Evolutionary conservation across 1,140 invertebrate species (phyloP).

Genomic region (Neodiprion virginianus): DNA sequence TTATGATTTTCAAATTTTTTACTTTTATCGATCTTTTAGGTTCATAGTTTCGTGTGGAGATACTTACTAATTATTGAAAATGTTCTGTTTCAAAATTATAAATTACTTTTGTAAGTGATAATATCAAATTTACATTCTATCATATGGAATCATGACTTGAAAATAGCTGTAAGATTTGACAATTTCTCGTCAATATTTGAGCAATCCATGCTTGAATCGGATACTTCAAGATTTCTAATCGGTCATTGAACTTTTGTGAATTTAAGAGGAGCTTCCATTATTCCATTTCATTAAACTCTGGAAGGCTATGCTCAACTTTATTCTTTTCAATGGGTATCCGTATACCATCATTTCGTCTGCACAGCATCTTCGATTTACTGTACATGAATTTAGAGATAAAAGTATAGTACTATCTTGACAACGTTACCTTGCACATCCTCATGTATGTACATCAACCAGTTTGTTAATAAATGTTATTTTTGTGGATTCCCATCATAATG

Average conservation of each 20-base stretch:
- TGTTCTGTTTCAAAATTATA: not conserved
- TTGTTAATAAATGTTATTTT: conserved; percentile 50
- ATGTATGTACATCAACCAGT: conserved; percentile 30
- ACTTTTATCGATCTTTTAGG: not conserved
- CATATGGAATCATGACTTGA: no score
- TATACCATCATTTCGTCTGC: conserved; percentile 8
- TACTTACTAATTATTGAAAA: not conserved
- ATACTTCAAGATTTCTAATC: no score
- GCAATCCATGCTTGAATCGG: no score
- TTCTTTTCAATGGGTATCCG: conserved; percentile 33
- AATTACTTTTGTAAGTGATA: not conserved
- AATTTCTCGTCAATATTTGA: no score
- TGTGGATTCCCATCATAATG: conserved; percentile 30
- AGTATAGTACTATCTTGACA: conserved; percentile 17
- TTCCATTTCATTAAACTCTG: conserved; percentile 17
- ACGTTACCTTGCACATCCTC: conserved; percentile 18
- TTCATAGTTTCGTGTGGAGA: not conserved
- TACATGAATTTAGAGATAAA: conserved; percentile 5
- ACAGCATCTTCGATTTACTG: conserved; percentile 11
- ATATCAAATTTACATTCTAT: no score
- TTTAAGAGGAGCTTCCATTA: conserved; percentile 3
- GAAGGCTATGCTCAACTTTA: conserved; percentile 36
- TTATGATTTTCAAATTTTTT: not conserved
- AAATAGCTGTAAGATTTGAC: no score
- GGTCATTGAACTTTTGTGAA: not conserved